phyloP scores from a whole-genome alignment of 2,888 invertebrate genomes.

The Exocentrus adspersus region DNA sequence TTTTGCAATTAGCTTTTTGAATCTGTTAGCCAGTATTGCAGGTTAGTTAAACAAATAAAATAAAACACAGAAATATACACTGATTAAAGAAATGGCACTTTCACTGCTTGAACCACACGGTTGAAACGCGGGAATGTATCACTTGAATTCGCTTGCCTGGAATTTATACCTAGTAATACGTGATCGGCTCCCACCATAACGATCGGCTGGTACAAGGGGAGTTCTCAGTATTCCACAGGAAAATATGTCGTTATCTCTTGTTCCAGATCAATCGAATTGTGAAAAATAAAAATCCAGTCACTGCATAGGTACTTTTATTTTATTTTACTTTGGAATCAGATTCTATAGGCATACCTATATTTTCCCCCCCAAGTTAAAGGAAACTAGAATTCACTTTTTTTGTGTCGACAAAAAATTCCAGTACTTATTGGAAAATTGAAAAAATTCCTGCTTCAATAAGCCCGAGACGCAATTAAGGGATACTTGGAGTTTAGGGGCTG shows the following conservation, averaged over 20 bases:
- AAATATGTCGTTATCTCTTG: conserved; percentile 17
- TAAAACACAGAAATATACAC: background rate
- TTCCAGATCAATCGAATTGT: background rate
- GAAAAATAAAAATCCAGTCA: no score
- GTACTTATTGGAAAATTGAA: no score
- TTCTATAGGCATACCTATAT: no score
- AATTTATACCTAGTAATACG: conserved; percentile 3
- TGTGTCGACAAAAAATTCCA: no score
- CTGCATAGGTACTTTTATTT: no score
- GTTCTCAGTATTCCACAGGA: conserved; percentile 11
- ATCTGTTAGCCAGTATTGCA: conserved; percentile 55
- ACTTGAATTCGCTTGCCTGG: conserved; percentile 1
- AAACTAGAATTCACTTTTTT: no score
- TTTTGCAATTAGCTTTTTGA: conserved; percentile 64
- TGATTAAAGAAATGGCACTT: background rate
- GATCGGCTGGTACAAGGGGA: background rate
- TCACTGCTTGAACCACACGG: background rate
- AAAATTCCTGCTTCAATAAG: no score
- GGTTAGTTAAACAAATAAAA: no score
- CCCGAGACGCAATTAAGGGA: no score
- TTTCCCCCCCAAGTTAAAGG: no score
- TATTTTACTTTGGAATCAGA: no score
- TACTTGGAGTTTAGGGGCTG: no score
- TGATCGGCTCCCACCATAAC: background rate
- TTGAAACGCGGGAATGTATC: background rate